A percentile compares a stretch with the other conserved stretches of the same genome.
Conservation (phyloP, 2,888 invertebrate species). For the Andrena bucephala region DNA sequence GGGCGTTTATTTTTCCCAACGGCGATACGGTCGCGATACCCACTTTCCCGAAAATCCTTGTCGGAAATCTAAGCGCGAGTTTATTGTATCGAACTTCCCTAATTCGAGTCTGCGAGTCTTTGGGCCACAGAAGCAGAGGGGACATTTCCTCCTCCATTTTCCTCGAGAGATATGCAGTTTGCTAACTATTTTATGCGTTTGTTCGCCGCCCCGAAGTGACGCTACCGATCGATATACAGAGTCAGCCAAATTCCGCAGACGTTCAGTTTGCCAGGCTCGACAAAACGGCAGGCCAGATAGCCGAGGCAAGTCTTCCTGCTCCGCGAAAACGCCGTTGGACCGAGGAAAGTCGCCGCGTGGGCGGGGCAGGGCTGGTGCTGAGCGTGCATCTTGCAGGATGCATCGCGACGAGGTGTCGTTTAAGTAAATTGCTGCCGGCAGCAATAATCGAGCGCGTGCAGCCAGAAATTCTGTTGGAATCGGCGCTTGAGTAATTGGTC, state of each 20-base stretch:
- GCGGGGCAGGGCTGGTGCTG: constrained; percentile 15
- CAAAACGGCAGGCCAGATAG: background rate
- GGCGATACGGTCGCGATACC: background rate
- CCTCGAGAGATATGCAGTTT: no score
- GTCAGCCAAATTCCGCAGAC: background rate
- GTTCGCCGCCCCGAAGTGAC: background rate
- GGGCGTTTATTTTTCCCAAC: constrained; percentile 7
- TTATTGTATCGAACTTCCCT: background rate
- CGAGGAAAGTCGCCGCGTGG: background rate
- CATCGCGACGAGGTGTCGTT: constrained; percentile 19
- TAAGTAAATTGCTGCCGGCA: constrained; percentile 41
- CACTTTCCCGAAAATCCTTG: background rate
- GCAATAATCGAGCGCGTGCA: constrained; percentile 47
- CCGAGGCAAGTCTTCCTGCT: background rate
- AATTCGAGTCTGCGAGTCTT: background rate
- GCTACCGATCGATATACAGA: background rate
- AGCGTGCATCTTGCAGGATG: constrained; percentile 18
- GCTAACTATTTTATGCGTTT: background rate
- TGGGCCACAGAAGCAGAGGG: no score
- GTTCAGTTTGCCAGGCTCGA: background rate
- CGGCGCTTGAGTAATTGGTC: constrained; percentile 39
- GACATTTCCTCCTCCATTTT: no score
- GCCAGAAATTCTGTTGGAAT: background rate
- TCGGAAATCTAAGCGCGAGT: background rate
- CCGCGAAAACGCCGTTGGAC: background rate